Evolutionary conservation across 2,888 invertebrate genomes (phyloP), one percentile per base, ranked within the genome.

Genomic region (Danaus chrysippus): DNA sequence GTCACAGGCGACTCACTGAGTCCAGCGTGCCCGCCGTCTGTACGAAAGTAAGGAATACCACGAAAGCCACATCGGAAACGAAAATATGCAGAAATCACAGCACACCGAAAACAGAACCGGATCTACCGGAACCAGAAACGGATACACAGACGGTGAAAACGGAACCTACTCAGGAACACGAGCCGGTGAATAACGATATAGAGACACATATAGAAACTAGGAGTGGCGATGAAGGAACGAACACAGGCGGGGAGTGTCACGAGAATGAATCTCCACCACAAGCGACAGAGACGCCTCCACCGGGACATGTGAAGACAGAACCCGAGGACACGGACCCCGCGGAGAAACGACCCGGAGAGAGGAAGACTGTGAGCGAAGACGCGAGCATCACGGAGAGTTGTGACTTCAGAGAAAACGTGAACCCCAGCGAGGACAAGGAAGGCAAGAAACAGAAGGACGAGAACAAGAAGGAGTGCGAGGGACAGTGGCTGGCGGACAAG

Each of bases 1-100:
- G 92, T 83, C 93, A 93, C 76, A 93, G 93, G 82, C 90, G 92
- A 67, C 86, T 93, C 54, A 72, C 84, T 62, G 90, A 90, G 59
- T 77, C 77, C 57, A 81, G 81, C 69, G 69, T 73, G 53, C 86
- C 78, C 58, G 71, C 80, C 56, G 71, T 76, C 70, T 84, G 76
- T 74, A 69, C 76, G 62, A 91, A 86, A 80, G 66, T 74, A 23
- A 85, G 80, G 78, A 79, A 66, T 67, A 68, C 71, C 67, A 70
- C 78, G 44, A 90, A 87, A 76, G 68, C 68, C 56, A 70, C 53
- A 66, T 71, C 74, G 55, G 90, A 87, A 61, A 66, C 69, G 66
- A 88, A 88, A 74, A 68, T 72, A 55, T 82, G 80, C 66, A 78
- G 79, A 71, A 82, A 79, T 71, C 72, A 82, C 59, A 79, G 76